Percentiles rank a stretch among this genome's conserved stretches.
phyloP scores from a whole-genome alignment of 2,888 invertebrate species.

The Ennomos quercinarius region DNA sequence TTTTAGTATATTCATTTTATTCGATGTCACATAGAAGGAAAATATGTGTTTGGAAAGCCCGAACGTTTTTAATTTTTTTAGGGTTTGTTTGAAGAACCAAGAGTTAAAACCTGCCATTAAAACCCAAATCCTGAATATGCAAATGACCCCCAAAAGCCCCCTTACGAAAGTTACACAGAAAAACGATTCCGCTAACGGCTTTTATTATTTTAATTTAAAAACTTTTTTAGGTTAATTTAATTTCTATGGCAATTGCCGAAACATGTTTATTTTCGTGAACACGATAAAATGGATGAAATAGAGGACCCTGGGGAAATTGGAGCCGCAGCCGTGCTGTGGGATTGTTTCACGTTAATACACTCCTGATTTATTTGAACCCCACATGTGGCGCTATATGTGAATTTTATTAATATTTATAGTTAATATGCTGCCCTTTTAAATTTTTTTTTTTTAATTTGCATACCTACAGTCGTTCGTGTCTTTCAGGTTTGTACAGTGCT shows the following conservation, averaged over 20 bases:
- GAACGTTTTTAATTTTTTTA: too few relatives aligned
- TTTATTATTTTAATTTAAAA: not conserved
- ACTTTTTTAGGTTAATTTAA: conserved; percentile 12
- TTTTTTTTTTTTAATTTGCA: too few relatives aligned
- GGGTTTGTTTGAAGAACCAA: too few relatives aligned
- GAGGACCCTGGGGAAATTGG: conserved; percentile 21
- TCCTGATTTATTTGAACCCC: conserved; percentile 21
- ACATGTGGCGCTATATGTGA: conserved; percentile 4
- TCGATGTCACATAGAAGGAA: too few relatives aligned
- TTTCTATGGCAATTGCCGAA: conserved; percentile 10
- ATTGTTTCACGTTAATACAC: conserved; percentile 22
- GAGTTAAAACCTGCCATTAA: too few relatives aligned
- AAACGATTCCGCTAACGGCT: not conserved
- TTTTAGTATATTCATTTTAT: too few relatives aligned
- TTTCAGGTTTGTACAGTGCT: too few relatives aligned
- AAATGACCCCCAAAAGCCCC: too few relatives aligned
- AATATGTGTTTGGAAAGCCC: too few relatives aligned
- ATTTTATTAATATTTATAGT: not conserved
- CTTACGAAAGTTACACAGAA: too few relatives aligned
- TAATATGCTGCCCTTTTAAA: not conserved
- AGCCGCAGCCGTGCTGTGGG: conserved; percentile 8
- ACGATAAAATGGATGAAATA: conserved; percentile 26
- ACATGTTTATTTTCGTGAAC: conserved; percentile 13
- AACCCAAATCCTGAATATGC: too few relatives aligned
- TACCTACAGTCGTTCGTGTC: not conserved